Evolutionary conservation across 2,888 invertebrate genomes (phyloP).

Genomic region (Agrypnus murinus): DNA sequence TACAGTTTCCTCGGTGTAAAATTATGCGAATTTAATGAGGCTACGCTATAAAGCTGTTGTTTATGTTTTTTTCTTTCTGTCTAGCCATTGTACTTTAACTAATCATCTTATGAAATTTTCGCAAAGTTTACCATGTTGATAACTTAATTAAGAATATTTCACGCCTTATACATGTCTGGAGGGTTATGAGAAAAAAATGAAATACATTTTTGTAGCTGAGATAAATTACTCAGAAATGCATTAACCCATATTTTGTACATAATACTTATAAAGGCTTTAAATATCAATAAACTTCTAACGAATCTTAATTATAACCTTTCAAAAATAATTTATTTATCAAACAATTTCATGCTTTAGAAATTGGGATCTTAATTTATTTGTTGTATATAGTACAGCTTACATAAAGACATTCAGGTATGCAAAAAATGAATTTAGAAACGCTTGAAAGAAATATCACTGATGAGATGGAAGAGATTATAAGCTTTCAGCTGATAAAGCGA

Average conservation of each 20-base stretch:
- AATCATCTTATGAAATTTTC: neutral
- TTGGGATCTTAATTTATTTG: neutral
- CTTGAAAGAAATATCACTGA: too few species aligned
- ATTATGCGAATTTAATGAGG: neutral
- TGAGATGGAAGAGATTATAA: too few species aligned
- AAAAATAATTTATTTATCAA: slow-evolving; percentile 3
- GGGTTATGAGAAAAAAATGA: too few species aligned
- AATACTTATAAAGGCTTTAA: slow-evolving; percentile 6
- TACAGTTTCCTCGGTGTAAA: neutral
- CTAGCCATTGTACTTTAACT: neutral
- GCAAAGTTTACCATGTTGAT: neutral
- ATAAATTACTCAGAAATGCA: slow-evolving; percentile 1
- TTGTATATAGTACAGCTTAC: too few species aligned
- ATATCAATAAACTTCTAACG: slow-evolving; percentile 19
- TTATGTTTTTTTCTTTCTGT: neutral
- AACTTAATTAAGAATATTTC: too few species aligned
- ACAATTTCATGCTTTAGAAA: slow-evolving; percentile 16
- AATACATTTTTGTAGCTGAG: neutral
- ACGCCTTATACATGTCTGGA: too few species aligned
- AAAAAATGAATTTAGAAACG: too few species aligned
- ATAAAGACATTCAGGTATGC: too few species aligned
- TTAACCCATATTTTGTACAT: slow-evolving; percentile 4
- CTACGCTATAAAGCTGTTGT: neutral
- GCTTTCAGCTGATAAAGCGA: too few species aligned
- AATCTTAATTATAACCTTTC: slow-evolving; percentile 22